A percentile compares a stretch with the other conserved stretches of the same genome.
Evolutionary conservation across 2,113 vertebrate species (phyloP).

Genomic region (Salvelinus alpinus): DNA sequence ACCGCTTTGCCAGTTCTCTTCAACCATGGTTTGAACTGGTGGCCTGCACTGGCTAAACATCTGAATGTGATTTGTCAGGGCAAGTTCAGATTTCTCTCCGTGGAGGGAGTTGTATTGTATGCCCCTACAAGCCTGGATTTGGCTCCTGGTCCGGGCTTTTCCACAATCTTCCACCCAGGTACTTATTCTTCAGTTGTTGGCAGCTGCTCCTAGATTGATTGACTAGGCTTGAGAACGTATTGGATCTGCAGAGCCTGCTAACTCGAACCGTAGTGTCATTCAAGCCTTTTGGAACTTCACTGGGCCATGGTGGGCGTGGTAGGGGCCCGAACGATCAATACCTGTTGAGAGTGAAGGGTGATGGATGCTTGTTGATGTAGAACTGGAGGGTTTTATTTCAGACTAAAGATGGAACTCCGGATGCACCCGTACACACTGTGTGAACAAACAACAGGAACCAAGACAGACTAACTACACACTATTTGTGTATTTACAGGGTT

Average conservation of each 20-base stretch:
- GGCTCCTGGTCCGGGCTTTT: constrained; percentile 9
- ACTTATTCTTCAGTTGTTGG: constrained; percentile 16
- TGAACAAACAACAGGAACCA: too few species aligned
- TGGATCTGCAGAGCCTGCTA: constrained; percentile 36
- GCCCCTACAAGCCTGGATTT: constrained; percentile 17
- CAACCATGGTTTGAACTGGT: background rate
- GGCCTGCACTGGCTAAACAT: constrained; percentile 2
- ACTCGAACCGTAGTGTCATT: constrained; percentile 27
- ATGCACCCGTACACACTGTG: background rate
- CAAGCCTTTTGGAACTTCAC: constrained; percentile 77
- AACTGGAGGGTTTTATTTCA: background rate
- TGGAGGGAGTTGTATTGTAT: background rate
- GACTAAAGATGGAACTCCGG: background rate
- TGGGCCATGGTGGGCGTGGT: constrained; percentile 83
- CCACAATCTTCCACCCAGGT: constrained; percentile 14
- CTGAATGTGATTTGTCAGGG: constrained; percentile 27
- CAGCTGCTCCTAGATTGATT: constrained; percentile 26
- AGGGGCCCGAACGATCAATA: constrained; percentile 1
- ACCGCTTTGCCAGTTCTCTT: constrained; percentile 5
- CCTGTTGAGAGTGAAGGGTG: constrained; percentile 11
- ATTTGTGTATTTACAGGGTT: background rate
- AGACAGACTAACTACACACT: background rate
- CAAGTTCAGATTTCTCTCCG: constrained; percentile 23
- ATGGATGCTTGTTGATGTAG: constrained; percentile 6
- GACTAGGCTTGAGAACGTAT: constrained; percentile 21